These are phyloP conservation scores for Exocentrus adspersus DNA, from an alignment of 2,888 invertebrate genomes.

Conservation along the genomic window DNA sequence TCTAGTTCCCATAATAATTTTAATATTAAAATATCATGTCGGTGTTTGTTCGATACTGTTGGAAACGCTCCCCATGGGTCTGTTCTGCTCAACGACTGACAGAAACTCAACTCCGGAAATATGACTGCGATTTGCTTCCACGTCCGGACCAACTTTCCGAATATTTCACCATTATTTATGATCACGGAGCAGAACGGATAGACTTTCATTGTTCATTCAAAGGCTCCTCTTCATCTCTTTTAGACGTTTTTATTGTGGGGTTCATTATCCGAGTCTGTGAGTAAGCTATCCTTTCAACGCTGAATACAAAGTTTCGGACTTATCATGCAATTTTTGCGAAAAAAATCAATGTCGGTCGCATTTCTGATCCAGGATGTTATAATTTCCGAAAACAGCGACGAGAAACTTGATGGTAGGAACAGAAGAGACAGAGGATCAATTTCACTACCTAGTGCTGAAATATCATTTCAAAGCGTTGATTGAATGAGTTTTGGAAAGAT, in stretches of 20 bases:
- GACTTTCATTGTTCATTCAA: slow-evolving; percentile 38
- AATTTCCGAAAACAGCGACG: too few relatives aligned
- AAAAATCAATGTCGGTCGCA: too few relatives aligned
- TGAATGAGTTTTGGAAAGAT: too few relatives aligned
- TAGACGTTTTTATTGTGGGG: slow-evolving; percentile 33
- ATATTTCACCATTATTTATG: slow-evolving; percentile 56
- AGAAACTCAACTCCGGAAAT: slow-evolving; percentile 52
- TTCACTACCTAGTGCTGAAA: too few relatives aligned
- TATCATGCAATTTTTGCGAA: too few relatives aligned
- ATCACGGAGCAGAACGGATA: slow-evolving; percentile 50
- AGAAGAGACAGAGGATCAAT: too few relatives aligned
- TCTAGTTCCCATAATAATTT: slow-evolving; percentile 52
- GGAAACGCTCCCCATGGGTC: slow-evolving; percentile 35
- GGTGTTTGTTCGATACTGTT: slow-evolving; percentile 51
- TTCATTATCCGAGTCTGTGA: too few relatives aligned
- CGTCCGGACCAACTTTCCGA: slow-evolving; percentile 54
- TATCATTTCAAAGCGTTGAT: too few relatives aligned
- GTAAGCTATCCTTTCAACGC: too few relatives aligned
- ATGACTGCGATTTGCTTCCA: slow-evolving; percentile 53
- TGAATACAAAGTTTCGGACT: too few relatives aligned
- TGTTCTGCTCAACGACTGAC: slow-evolving; percentile 35
- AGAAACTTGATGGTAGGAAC: too few relatives aligned
- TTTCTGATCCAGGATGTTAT: too few relatives aligned
- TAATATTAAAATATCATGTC: slow-evolving; percentile 48
- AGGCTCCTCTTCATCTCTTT: slow-evolving; percentile 32